A percentile compares a stretch with the other conserved stretches of the same genome.
These are phyloP conservation scores for Drosophila suzukii DNA, from an alignment of 1,140 invertebrate genomes.

Conservation along the genomic window DNA sequence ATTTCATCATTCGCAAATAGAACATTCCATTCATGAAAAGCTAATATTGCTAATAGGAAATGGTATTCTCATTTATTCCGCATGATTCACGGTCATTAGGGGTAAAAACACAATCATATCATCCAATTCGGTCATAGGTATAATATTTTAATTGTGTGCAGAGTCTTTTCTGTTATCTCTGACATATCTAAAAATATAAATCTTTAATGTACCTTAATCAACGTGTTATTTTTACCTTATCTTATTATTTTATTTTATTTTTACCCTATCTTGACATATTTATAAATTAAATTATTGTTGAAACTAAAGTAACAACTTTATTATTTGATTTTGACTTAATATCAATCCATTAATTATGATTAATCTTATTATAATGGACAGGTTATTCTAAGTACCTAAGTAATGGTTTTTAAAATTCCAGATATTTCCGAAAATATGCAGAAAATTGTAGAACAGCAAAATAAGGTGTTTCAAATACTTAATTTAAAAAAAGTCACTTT, in stretches of 20 bases:
- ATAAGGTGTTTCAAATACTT: too few relatives aligned
- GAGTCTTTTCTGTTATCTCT: slow-evolving; percentile 12
- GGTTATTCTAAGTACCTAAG: too few relatives aligned
- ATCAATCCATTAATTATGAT: too few relatives aligned
- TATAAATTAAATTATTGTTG: background rate
- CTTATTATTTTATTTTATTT: background rate
- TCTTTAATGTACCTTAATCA: too few relatives aligned
- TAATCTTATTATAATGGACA: too few relatives aligned
- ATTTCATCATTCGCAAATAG: slow-evolving; percentile 11
- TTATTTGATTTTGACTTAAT: background rate
- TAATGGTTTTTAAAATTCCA: too few relatives aligned
- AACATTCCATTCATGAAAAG: slow-evolving; percentile 1
- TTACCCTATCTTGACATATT: background rate
- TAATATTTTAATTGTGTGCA: slow-evolving; percentile 1
- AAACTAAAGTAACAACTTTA: too few relatives aligned
- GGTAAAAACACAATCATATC: background rate
- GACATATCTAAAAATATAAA: slow-evolving; percentile 1
- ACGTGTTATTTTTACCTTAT: slow-evolving; percentile 1
- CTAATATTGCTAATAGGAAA: background rate
- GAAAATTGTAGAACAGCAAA: too few relatives aligned
- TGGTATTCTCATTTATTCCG: background rate
- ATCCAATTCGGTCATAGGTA: background rate
- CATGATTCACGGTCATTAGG: background rate
- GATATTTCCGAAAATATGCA: too few relatives aligned
- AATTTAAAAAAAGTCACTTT: too few relatives aligned